phyloP scores from a whole-genome alignment of 2,797 vertebrate genomes.

The Silurus lanzhouensis region DNA sequence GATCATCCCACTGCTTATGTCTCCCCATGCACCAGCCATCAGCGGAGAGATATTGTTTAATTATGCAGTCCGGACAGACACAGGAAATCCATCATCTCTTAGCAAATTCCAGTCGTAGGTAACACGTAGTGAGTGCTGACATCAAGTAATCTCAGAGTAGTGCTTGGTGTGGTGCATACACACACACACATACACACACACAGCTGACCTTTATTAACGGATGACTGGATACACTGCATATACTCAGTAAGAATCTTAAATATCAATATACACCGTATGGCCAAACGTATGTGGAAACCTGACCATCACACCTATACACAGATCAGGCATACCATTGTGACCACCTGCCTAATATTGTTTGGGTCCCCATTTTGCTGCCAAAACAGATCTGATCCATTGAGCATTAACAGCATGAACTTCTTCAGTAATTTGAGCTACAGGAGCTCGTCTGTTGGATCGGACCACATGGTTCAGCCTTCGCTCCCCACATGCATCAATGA shows the following conservation, averaged over 20 bases:
- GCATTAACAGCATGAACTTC: no score
- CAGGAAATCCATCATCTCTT: slow-evolving; percentile 29
- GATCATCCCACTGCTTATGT: slow-evolving; percentile 49
- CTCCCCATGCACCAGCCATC: slow-evolving; percentile 34
- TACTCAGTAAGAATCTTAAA: no score
- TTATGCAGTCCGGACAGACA: slow-evolving; percentile 43
- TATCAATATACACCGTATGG: background rate
- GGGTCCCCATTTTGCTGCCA: no score
- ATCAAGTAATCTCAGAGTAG: slow-evolving; percentile 30
- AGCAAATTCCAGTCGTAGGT: slow-evolving; percentile 27
- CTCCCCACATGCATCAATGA: no score
- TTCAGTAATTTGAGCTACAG: no score
- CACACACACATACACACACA: slow-evolving; percentile 6
- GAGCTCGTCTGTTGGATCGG: no score
- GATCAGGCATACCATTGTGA: no score
- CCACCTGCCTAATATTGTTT: no score
- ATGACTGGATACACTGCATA: slow-evolving; percentile 1
- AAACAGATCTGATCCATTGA: no score
- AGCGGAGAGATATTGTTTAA: slow-evolving; percentile 50
- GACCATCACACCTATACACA: background rate
- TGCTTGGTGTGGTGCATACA: background rate
- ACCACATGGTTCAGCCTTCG: no score
- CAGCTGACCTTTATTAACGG: slow-evolving; percentile 19
- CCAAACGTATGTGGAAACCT: background rate
- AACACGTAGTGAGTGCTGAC: slow-evolving; percentile 24